Conservation (phyloP, 53 echinoderm and acorn worm genomes). For the Echinarachnius parma region DNA sequence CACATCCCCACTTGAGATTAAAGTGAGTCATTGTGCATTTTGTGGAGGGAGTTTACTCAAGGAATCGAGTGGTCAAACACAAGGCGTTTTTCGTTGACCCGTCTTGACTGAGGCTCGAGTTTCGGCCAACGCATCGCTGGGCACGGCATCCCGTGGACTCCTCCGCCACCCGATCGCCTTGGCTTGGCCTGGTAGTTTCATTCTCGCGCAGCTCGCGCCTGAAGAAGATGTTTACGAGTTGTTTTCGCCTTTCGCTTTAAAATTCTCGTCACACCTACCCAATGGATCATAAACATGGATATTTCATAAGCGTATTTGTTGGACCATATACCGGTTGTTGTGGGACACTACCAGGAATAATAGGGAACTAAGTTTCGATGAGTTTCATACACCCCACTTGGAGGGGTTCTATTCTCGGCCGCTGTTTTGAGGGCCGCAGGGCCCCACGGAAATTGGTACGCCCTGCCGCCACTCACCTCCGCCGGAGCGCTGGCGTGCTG, state of each 20-base stretch:
- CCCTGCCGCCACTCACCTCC: background rate
- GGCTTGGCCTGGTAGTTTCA: background rate
- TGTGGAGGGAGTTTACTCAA: slow-evolving; percentile 25
- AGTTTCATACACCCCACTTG: background rate
- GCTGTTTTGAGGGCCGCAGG: no score
- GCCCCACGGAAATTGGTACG: background rate
- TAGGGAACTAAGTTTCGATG: no score
- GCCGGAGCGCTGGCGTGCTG: slow-evolving; percentile 26
- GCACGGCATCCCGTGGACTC: background rate
- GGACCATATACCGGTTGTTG: background rate
- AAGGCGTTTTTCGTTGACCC: slow-evolving; percentile 24
- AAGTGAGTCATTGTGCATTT: slow-evolving; percentile 24
- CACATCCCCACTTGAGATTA: slow-evolving; percentile 13
- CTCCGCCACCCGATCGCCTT: background rate
- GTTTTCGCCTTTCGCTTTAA: background rate
- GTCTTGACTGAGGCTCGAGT: background rate
- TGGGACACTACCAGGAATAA: no score
- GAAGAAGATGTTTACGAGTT: slow-evolving; percentile 2
- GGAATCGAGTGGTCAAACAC: slow-evolving; percentile 28
- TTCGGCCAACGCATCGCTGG: slow-evolving; percentile 1
- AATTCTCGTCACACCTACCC: background rate
- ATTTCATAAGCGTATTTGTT: background rate
- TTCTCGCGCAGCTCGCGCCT: background rate
- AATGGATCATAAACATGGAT: slow-evolving; percentile 25
- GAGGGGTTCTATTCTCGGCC: background rate